Evolutionary conservation across 2,113 vertebrate species (phyloP).

Genomic region (Phasianus colchicus): DNA sequence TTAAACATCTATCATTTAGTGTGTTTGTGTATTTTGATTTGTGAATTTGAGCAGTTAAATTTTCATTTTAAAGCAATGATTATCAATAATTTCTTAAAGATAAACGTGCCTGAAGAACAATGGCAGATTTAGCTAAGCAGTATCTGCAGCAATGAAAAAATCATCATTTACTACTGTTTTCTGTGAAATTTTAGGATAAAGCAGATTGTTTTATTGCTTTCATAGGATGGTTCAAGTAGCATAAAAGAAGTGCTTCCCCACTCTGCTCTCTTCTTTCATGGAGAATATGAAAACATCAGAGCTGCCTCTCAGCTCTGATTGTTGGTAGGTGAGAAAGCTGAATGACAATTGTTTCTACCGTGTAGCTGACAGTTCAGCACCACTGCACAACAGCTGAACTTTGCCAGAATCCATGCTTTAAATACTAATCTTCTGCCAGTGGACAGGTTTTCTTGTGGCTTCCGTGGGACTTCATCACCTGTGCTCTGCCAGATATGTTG

Average conservation of each 20-base stretch:
- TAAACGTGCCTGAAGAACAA: conserved; percentile 1
- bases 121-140: not conserved
- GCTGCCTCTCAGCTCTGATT: conserved; percentile 63
- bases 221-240: no score
- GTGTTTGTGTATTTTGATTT: not conserved
- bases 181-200: not conserved
- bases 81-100: not conserved
- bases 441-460: conserved; percentile 29
- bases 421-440: conserved; percentile 39
- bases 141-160: not conserved
- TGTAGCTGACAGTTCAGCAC: conserved; percentile 45
- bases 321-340: conserved; percentile 46
- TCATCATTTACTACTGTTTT: not conserved
- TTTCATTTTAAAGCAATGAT: not conserved
- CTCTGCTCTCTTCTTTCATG: not conserved
- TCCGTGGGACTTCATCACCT: not conserved
- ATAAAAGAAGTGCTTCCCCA: not conserved
- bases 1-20: not conserved
- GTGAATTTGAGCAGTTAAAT: not conserved
- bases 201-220: not conserved
- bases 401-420: conserved; percentile 44
- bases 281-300: conserved; percentile 2
- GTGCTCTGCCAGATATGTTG: not conserved
- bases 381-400: conserved; percentile 74
- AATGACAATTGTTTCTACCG: conserved; percentile 72